Base-by-base conservation (phyloP, 2,113 vertebrate genomes). In the Psilopogon haemacephalus region DNA sequence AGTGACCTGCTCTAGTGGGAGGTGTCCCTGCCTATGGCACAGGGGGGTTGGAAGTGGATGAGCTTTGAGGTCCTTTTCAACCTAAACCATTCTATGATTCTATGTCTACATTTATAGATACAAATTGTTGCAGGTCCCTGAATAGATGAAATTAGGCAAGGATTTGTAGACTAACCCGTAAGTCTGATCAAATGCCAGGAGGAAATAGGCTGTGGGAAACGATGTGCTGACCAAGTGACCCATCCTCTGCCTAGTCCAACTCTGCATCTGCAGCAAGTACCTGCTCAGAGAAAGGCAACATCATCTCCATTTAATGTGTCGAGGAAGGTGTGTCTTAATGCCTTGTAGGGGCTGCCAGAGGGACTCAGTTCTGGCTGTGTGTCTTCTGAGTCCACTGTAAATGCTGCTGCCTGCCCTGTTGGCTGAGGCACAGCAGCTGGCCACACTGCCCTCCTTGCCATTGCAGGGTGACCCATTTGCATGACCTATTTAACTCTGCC, bases 391-490 rank as follows among this genome's bases (percentile, higher is more conserved):
- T 37, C 50, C 15, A 2, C 37, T 59, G 89, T 85, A 35, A 89
- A 79, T 91, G 75, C 83, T 27, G 24, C 9, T 1, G 1, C 44
- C 30, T 1, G 1, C 44, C 30, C 68, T 17, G 24, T 24, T 79
- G 69, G 33, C 63, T 54, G 84, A 70, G 75, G 64, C 88, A 73
- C 0, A 0, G 71, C 89, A 83, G 78, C 82, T 93, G 90, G 58
- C 75, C 18, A 2, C 3, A 0, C 55, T 58, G 46, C 8, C 2
- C 46, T 82, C 74, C 74, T 80, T 79, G 65, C 71, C 63, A 12
- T 50, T 55, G 71, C 88, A 52, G 46, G 6, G 59, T 86, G 88
- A 91, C 93, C 93, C 56, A 77, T 86, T 93, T 95, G 90, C 9
- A 4, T 35, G 85, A 86, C 93, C 92, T 80, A 13, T 89, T 94